phyloP scores from a whole-genome alignment of 2,113 vertebrate genomes.

The Xenopus tropicalis region DNA sequence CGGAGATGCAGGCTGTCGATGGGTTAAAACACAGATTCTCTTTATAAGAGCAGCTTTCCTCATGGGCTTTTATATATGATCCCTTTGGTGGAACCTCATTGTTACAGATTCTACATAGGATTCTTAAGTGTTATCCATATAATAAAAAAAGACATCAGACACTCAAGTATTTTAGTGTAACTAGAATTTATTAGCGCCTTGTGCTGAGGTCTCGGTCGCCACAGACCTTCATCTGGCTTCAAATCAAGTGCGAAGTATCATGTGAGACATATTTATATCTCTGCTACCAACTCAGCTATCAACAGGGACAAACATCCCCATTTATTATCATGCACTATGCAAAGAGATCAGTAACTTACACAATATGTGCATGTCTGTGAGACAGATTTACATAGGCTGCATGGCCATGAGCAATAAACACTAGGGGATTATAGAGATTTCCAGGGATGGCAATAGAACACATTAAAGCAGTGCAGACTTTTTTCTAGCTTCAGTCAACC shows the following conservation, averaged over 20 bases:
- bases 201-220: conserved; percentile 4
- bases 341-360: not conserved
- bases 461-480: no score
- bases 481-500: no score
- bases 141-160: conserved; percentile 10
- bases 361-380: not conserved
- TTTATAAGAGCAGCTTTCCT: not conserved
- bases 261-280: conserved; percentile 10
- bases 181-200: not conserved
- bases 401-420: not conserved
- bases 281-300: not conserved
- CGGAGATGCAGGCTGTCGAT: not conserved
- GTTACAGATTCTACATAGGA: not conserved
- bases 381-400: not conserved
- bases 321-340: not conserved
- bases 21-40: not conserved
- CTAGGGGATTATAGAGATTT: no score
- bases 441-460: no score
- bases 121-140: conserved; percentile 6
- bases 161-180: not conserved
- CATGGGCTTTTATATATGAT: not conserved
- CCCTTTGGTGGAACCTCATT: not conserved
- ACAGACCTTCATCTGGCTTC: conserved; percentile 11
- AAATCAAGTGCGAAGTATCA: conserved; percentile 18
- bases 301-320: not conserved